Evolutionary conservation across 2,113 vertebrate species (phyloP), one percentile per base, ranked within the genome.

Genomic region (Thymallus thymallus): DNA sequence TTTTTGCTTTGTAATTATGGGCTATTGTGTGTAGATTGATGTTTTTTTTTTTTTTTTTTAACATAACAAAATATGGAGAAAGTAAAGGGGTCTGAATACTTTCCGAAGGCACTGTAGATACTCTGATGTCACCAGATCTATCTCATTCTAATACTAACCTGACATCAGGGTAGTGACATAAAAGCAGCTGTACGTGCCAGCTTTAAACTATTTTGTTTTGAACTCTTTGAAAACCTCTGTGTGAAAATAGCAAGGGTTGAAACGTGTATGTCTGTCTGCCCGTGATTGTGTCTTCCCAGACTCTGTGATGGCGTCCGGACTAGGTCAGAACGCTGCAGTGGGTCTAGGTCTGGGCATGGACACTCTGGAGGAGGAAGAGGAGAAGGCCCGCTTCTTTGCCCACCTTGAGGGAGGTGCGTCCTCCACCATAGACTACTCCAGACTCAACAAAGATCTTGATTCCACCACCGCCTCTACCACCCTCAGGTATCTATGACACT

Each of bases 281-380:
- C 22, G 65, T 55, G 72, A 20, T 26, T 68, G 18, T 60, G 56
- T 22, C 6, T 22, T 7, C 83, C 72, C 84, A 95, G 94, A 92
- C 67, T 87, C 87, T 0, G 65, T 88, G 51, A 55, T 91, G 74
- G 83, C 86, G 51, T 92, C 91, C 77, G 93, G 90, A 13, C 77
- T 91, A 71, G 86, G 76, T 75, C 87, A 76, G 35, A 22, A 22
- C n/a, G 6, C 16, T 22, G 0, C 79, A 1, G 87, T 60, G n/a
- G n/a, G 56, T 60, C 51, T 18, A 6, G 51, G 61, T 56, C 29
- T 88, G 82, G 95, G 94, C 63, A 51, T 97, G 85, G 95, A 97
- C 86, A 96, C 95, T 5, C 88, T 97, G 83, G 93, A 94, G 82
- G 96, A 98, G 69, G 88, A 95, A 81, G 92, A 96, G 74, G 96